Evolutionary conservation across 2,113 vertebrate genomes (phyloP).

Genomic region (Thomomys bottae): DNA sequence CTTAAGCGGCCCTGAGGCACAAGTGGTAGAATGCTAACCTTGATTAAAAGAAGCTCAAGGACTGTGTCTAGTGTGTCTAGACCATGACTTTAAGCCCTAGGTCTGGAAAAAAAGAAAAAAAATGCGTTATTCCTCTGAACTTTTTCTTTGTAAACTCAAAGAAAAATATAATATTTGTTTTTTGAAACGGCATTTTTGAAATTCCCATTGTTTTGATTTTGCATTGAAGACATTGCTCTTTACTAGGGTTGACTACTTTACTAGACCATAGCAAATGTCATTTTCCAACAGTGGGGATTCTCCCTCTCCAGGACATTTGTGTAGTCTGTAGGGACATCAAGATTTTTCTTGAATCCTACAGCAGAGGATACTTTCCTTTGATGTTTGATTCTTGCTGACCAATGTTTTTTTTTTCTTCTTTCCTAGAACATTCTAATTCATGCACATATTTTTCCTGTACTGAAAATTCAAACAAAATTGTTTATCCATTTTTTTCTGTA

Average conservation of each 20-base stretch:
- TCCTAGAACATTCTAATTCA: not conserved
- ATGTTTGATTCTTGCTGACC: not conserved
- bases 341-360: not conserved
- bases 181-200: slow-evolving; percentile 33
- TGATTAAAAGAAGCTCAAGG: too few relatives aligned
- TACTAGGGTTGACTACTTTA: too few relatives aligned
- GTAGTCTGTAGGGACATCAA: not conserved
- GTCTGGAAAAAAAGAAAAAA: too few relatives aligned
- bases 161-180: too few relatives aligned
- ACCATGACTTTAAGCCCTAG: too few relatives aligned
- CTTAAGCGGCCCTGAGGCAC: too few relatives aligned
- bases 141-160: slow-evolving; percentile 49
- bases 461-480: not conserved
- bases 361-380: not conserved
- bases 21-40: too few relatives aligned
- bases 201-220: slow-evolving; percentile 34
- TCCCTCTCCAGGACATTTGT: not conserved
- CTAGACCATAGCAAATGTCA: not conserved
- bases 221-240: not conserved
- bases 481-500: not conserved
- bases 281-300: not conserved
- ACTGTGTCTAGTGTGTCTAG: too few relatives aligned
- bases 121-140: too few relatives aligned
- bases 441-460: not conserved
- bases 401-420: not conserved